Conservation (phyloP, 2,797 vertebrate species). For the Pachyuromys duprasi region DNA sequence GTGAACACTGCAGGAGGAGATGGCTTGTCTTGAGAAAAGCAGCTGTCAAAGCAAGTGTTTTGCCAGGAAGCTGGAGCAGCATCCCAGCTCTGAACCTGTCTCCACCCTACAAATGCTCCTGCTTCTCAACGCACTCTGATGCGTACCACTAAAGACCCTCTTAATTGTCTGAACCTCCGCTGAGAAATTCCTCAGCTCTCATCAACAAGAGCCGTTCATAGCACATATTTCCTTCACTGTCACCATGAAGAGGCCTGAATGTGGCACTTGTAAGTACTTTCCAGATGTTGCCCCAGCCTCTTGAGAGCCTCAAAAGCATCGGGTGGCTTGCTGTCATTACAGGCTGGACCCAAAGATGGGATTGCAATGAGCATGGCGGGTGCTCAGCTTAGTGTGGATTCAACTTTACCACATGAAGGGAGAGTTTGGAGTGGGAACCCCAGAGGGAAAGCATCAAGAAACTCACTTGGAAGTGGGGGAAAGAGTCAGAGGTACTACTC, state of each 20-base stretch:
- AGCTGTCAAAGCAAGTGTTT: background rate
- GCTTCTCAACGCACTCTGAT: background rate
- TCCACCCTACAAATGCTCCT: background rate
- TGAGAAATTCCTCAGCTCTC: conserved; percentile 8
- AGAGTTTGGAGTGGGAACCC: background rate
- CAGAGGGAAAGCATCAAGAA: background rate
- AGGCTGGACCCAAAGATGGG: background rate
- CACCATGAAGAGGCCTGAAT: background rate
- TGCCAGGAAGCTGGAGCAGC: background rate
- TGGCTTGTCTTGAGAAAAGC: background rate
- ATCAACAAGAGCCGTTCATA: background rate
- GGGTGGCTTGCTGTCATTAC: background rate
- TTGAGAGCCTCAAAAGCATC: background rate
- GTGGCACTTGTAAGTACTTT: background rate
- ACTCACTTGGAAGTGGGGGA: no score
- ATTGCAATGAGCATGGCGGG: no score
- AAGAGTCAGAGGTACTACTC: background rate
- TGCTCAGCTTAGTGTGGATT: background rate
- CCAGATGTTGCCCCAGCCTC: background rate
- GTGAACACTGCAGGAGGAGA: background rate
- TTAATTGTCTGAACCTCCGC: background rate
- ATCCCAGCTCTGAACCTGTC: background rate
- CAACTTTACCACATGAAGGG: background rate
- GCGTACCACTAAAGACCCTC: background rate
- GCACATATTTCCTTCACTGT: background rate